Conservation (phyloP, 2,113 vertebrate genomes). For the Egretta garzetta region DNA sequence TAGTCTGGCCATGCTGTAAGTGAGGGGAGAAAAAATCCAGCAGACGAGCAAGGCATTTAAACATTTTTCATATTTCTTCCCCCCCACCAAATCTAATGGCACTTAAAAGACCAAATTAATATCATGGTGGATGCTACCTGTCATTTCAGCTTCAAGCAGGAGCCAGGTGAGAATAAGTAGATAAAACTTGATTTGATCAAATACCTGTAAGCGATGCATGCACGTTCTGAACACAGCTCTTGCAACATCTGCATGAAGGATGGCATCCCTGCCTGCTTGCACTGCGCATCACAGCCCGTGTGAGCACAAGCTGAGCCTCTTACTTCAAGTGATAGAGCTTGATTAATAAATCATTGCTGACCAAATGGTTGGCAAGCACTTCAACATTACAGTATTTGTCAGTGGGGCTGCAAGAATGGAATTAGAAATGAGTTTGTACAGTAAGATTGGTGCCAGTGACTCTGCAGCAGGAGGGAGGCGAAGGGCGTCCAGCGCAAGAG, state of each 20-base stretch:
- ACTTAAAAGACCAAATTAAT: background rate
- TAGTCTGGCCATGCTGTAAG: background rate
- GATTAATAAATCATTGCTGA: conserved; percentile 7
- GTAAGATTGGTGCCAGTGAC: background rate
- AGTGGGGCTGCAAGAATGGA: background rate
- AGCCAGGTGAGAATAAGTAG: background rate
- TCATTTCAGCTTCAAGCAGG: background rate
- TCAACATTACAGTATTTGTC: background rate
- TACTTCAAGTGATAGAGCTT: background rate
- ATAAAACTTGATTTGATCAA: background rate
- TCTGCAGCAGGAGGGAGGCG: background rate
- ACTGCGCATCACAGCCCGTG: background rate
- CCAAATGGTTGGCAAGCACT: background rate
- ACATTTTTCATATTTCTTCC: background rate
- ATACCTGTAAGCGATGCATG: accelerated
- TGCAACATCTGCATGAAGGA: background rate
- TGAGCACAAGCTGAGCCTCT: background rate
- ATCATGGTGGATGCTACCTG: background rate
- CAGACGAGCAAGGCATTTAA: background rate
- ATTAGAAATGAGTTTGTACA: background rate
- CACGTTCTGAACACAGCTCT: background rate
- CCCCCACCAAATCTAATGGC: background rate
- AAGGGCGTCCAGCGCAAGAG: background rate
- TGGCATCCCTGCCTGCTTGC: background rate
- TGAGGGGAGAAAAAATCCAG: background rate